A percentile compares a stretch with the other conserved stretches of the same genome.
Conservation (phyloP, 2,888 invertebrate genomes). For the Drosophila rubida region DNA sequence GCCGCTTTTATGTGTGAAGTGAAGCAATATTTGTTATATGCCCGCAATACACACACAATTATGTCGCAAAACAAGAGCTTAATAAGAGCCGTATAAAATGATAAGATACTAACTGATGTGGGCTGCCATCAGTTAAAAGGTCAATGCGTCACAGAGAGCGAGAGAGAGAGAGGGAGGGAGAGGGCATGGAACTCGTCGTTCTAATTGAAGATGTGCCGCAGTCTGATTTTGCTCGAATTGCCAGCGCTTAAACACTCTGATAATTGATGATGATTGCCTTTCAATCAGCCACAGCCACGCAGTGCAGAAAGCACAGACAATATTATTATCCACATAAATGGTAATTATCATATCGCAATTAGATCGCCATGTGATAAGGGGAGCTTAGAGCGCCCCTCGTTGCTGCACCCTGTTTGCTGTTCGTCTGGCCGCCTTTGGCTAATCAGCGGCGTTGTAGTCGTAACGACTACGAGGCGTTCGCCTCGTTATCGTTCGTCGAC, state of each 20-base stretch:
- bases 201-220: neutral
- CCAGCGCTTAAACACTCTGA: constrained; percentile 25
- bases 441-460: constrained; percentile 28
- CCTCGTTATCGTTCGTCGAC: constrained; percentile 48
- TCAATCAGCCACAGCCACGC: constrained; percentile 27
- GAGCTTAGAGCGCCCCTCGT: neutral
- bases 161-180: neutral
- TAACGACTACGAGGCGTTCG: constrained; percentile 1
- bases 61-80: constrained; percentile 9
- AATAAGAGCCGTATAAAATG: neutral
- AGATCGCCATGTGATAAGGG: constrained; percentile 49
- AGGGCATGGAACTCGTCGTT: neutral
- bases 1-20: neutral
- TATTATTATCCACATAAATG: constrained; percentile 18
- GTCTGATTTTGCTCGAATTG: constrained; percentile 8
- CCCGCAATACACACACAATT: neutral
- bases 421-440: neutral
- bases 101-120: constrained; percentile 12
- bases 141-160: neutral
- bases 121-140: neutral
- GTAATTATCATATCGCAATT: constrained; percentile 60
- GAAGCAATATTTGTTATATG: neutral
- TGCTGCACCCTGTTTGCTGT: too few relatives aligned
- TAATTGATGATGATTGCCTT: constrained; percentile 67
- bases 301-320: neutral